phyloP scores from a whole-genome alignment of 2,113 vertebrate genomes.

The Chloebia gouldiae region DNA sequence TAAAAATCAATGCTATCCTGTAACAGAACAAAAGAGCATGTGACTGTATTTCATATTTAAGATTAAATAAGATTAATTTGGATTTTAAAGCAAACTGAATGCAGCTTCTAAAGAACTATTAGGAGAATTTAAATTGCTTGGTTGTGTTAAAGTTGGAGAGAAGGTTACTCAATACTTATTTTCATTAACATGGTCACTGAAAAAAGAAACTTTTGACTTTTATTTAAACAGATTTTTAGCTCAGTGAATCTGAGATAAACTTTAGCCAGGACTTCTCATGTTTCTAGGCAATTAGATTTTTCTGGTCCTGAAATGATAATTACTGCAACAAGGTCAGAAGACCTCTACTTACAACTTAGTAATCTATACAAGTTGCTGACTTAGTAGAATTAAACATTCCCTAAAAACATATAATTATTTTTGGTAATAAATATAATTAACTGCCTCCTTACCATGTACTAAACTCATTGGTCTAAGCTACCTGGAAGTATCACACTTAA shows the following conservation, averaged over 20 bases:
- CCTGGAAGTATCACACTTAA: background rate
- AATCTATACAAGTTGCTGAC: background rate
- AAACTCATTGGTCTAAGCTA: background rate
- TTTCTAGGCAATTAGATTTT: background rate
- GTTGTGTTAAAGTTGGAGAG: background rate
- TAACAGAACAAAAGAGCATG: background rate
- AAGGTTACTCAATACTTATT: background rate
- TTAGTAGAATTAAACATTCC: background rate
- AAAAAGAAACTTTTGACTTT: background rate
- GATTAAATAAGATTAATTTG: background rate
- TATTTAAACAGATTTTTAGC: background rate
- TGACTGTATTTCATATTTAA: slow-evolving; percentile 22
- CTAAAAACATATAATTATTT: background rate
- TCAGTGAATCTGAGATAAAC: background rate
- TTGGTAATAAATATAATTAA: background rate
- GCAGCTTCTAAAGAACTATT: background rate
- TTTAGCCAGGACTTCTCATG: background rate
- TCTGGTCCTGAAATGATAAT: background rate
- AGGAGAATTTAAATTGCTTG: background rate
- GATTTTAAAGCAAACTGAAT: background rate
- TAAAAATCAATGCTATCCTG: background rate
- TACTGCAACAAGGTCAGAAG: background rate
- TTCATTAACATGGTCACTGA: background rate
- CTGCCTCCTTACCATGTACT: background rate
- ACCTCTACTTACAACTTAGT: background rate